phyloP scores from a whole-genome alignment of 1,140 invertebrate genomes.

The Odontomachus brunneus region DNA sequence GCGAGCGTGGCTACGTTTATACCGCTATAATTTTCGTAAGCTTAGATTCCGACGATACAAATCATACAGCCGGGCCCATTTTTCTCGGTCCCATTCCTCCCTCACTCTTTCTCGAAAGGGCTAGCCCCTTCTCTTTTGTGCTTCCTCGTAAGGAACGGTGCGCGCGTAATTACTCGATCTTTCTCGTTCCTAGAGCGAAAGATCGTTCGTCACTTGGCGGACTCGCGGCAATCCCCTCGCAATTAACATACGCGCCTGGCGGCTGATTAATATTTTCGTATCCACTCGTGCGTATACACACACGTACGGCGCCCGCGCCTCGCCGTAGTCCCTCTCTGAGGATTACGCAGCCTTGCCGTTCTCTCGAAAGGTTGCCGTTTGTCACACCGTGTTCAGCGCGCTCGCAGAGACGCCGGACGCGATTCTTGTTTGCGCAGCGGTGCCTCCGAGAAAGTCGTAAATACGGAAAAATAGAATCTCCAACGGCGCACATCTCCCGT shows the following conservation, averaged over 20 bases:
- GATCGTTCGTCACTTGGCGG: slow-evolving; percentile 11
- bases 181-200: slow-evolving; percentile 11
- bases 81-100: no score
- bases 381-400: slow-evolving; percentile 9
- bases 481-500: slow-evolving; percentile 4
- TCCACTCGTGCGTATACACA: neutral
- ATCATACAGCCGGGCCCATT: no score
- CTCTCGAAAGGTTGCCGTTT: slow-evolving; percentile 57
- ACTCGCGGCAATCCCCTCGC: slow-evolving; percentile 5
- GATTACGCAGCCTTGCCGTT: slow-evolving; percentile 54
- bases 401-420: neutral
- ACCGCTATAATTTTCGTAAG: no score
- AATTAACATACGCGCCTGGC: slow-evolving; percentile 41
- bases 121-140: no score
- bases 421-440: slow-evolving; percentile 32
- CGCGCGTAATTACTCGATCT: neutral
- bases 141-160: neutral
- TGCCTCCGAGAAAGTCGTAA: slow-evolving; percentile 33
- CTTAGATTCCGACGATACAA: no score
- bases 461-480: slow-evolving; percentile 18
- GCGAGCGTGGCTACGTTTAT: no score
- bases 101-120: neutral
- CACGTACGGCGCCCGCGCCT: neutral
- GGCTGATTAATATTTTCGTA: slow-evolving; percentile 59
- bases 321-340: slow-evolving; percentile 9